Evolutionary conservation across 2,797 vertebrate genomes (phyloP), one percentile per base, ranked within the genome.

Genomic region (Galagoides demidoff): DNA sequence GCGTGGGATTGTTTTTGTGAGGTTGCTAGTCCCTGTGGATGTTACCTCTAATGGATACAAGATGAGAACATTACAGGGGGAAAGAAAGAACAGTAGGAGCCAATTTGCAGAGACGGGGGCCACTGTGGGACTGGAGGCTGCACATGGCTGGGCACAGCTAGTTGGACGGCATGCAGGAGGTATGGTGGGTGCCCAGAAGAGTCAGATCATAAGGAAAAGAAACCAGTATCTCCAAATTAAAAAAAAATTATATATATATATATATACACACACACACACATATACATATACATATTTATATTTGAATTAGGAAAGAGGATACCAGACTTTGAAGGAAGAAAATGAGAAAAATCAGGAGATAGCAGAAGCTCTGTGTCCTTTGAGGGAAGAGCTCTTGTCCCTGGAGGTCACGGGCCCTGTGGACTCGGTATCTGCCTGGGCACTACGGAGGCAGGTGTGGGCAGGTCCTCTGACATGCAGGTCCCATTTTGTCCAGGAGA

Each of bases 101-200:
- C 17, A 3, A 7, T 25, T 43, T 66, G 64, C 85, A 66, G 76
- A 23, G 34, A 5, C 23, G 3, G 43, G 27, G 45, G 68, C n/a
- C 14, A 27, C 11, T 25, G 7, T 34, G 4, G 10, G 0, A 45
- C 64, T 0, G 2, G 74, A 64, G n/a, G 43, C n/a, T 5, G 11
- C 7, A 49, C 39, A 2, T 25, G 3, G 2, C 5, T n/a, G 29
- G 34, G 45, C 19, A 1, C 23, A 25, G 23, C 88, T 55, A 11
- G 57, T 55, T 22, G 25, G 39, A 13, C 0, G 7, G 29, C 7
- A 7, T 9, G 14, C 2, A 5, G 19, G 5, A 37, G 10, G 37
- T 23, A 12, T 0, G 31, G 31, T 11, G 19, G 25, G 61, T 0
- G 0, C 4, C 4, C 19, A 49, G 31, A 68, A 57, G 74, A 43